Percentiles rank a stretch among this genome's conserved stretches.
Evolutionary conservation across 2,113 vertebrate genomes (phyloP).

Genomic region (Ovis canadensis): DNA sequence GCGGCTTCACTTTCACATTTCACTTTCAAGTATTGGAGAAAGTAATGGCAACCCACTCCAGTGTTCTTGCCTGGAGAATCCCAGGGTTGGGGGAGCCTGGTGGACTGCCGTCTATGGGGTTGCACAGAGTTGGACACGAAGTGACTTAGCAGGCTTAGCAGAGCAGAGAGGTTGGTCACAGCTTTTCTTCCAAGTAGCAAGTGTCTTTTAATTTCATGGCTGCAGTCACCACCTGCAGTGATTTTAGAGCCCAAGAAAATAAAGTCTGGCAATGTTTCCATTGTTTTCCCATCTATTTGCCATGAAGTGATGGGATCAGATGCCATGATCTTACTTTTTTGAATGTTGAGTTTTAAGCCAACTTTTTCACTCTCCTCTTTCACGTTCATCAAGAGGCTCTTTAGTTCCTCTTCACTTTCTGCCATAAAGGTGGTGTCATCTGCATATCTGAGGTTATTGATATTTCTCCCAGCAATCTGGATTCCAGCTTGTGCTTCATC

Average conservation of each 20-base stretch:
- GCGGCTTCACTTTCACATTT: too few relatives aligned
- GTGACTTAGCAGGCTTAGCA: too few relatives aligned
- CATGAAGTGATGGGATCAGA: neutral
- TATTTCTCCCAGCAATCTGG: neutral
- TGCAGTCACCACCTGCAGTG: neutral
- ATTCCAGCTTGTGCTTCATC: neutral
- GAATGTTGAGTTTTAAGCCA: neutral
- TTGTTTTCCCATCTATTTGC: neutral
- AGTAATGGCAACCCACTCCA: too few relatives aligned
- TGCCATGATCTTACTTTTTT: neutral
- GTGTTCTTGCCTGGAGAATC: too few relatives aligned
- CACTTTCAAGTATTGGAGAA: too few relatives aligned
- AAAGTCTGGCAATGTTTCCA: neutral
- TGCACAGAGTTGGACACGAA: too few relatives aligned
- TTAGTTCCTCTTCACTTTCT: neutral
- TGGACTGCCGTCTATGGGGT: too few relatives aligned
- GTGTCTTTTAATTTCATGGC: neutral
- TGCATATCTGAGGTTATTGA: neutral
- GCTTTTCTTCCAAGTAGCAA: neutral
- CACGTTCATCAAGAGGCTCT: neutral
- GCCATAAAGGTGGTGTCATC: neutral
- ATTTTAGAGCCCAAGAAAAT: neutral
- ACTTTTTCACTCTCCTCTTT: neutral
- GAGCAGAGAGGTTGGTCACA: too few relatives aligned
- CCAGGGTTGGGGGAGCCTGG: too few relatives aligned